Evolutionary conservation across 1,140 invertebrate genomes (phyloP), one percentile per base, ranked within the genome.

Genomic region (Atta texana): DNA sequence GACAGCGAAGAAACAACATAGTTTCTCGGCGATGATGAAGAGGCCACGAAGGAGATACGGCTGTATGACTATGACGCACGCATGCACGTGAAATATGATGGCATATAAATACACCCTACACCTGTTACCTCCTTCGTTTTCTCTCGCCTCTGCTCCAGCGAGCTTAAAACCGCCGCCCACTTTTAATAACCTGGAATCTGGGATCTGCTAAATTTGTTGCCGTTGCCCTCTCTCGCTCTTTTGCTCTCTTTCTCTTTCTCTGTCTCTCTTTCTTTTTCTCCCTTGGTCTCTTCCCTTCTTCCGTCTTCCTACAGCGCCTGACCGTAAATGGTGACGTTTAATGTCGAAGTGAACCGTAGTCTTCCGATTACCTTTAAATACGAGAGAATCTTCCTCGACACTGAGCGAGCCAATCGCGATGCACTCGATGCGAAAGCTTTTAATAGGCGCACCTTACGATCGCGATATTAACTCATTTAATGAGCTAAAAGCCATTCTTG

Each of bases 151-250:
- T 72, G 87, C 44, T 74, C 91, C 88, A 91, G 89, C 66, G 21
- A 49, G 59, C 59, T 76, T 59, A 86, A 84, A 82, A 69, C 53
- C 21, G 68, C 78, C 93, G 92, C 94, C 94, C 84, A 94, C 94
- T 94, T 94, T 94, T 94, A 95, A 95, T 94, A 95, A 95, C 87
- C 93, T 94, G 94, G 93, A 94, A 94, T 93, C 89, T 92, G 90
- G 91, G 92, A 92, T 92, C 78, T 24, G 90, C 88, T 94, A 94
- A 93, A 94, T 94, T 94, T 94, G 93, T 59, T 61, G 91, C 92
- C 28, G 59, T 57, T 51, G 24, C 39, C 78, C 59, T 71, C 76
- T 53, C 61, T 53, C 66, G 24, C 3, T 34, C n/a, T 63, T 88
- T 18, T 53, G 7, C 55, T 49, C 84, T 39, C 1, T 24, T 6